Conservation (phyloP, 2,113 vertebrate species). For the Bucco capensis region DNA sequence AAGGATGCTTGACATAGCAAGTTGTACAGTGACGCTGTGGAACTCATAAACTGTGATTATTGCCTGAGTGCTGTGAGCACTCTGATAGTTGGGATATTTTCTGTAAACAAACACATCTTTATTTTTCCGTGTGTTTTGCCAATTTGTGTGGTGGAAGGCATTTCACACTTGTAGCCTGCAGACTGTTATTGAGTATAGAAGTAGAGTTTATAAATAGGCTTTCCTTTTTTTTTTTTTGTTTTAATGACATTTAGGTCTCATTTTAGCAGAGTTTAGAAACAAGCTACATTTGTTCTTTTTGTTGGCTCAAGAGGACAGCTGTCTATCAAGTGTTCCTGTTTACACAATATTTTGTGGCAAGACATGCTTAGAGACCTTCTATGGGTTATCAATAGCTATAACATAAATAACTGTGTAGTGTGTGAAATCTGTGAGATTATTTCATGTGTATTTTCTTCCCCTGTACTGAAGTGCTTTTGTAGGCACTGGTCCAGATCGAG, state of each 20-base stretch:
- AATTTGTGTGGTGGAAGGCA: not conserved
- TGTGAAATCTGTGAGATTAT: not conserved
- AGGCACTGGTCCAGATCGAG: not conserved
- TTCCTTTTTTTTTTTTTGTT: not conserved
- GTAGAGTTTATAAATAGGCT: slow-evolving; percentile 45
- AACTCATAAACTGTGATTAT: not conserved
- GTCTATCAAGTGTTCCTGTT: slow-evolving; percentile 47
- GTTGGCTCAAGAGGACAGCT: slow-evolving; percentile 43
- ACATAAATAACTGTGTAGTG: slow-evolving; percentile 17
- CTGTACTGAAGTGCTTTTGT: not conserved
- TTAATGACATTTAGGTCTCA: slow-evolving; percentile 40
- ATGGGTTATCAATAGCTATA: slow-evolving; percentile 30
- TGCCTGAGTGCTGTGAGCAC: not conserved
- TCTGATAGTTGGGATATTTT: not conserved
- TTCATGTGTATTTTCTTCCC: not conserved
- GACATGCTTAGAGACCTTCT: not conserved
- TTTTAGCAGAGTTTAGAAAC: slow-evolving; percentile 58
- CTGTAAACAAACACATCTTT: slow-evolving; percentile 42
- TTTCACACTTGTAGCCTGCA: slow-evolving; percentile 54
- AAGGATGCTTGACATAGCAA: not conserved
- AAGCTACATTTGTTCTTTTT: slow-evolving; percentile 43
- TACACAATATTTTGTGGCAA: not conserved
- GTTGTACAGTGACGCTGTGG: not conserved
- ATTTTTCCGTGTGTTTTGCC: slow-evolving; percentile 32
- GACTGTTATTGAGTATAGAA: slow-evolving; percentile 46